Evolutionary conservation across 2,113 vertebrate species (phyloP).

Genomic region (Muntiacus muntjak): DNA sequence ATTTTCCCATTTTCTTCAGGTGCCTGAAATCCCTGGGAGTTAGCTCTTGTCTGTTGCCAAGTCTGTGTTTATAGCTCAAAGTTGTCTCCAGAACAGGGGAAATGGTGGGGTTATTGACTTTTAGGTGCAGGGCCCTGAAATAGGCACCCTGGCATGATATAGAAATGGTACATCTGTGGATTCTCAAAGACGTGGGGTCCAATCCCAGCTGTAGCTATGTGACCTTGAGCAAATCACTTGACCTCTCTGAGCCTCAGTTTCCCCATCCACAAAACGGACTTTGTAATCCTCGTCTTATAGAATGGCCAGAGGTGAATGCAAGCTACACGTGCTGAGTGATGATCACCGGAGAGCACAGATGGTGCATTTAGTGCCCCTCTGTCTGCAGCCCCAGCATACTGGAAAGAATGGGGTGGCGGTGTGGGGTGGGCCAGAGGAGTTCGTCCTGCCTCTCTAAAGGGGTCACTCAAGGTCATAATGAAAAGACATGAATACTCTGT

Average conservation of each 20-base stretch:
- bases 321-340: background rate
- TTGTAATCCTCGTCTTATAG: background rate
- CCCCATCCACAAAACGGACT: background rate
- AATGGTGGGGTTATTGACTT: background rate
- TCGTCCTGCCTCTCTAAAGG: background rate
- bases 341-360: rapidly evolving
- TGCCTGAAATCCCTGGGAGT: background rate
- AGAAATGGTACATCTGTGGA: background rate
- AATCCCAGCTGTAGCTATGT: background rate
- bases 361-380: background rate
- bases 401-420: rapidly evolving
- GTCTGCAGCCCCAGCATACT: background rate
- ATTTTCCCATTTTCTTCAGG: constrained; percentile 41
- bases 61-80: background rate
- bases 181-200: background rate
- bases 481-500: background rate
- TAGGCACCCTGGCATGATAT: background rate
- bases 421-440: background rate
- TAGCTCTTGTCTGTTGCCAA: background rate
- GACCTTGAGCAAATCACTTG: background rate
- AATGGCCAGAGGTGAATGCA: background rate
- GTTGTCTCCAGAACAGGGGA: background rate
- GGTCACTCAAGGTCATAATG: background rate
- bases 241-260: background rate
- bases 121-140: background rate